Percentiles rank a stretch among this genome's conserved stretches.
These are phyloP conservation scores for Phortica okadai DNA, from an alignment of 2,888 invertebrate species.

Conservation along the genomic window DNA sequence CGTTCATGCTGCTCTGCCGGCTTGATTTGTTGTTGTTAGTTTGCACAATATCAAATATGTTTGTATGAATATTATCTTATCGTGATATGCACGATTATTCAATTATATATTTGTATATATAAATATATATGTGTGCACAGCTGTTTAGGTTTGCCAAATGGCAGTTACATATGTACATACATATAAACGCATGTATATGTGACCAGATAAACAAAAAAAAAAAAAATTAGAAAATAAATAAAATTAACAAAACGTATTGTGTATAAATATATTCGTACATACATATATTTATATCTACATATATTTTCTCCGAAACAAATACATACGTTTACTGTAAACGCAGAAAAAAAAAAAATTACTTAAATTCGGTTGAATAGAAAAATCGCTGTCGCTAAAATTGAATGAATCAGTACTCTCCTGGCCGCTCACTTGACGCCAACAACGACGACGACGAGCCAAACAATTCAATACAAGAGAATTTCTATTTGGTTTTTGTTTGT, in stretches of 20 bases:
- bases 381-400: constrained; percentile 13
- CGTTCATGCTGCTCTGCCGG: not conserved
- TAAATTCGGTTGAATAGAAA: not conserved
- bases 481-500: not conserved
- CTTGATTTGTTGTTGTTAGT: not conserved
- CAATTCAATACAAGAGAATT: not conserved
- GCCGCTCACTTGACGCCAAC: constrained; percentile 14
- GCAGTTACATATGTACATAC: too few relatives aligned
- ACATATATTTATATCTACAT: not conserved
- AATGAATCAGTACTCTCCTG: constrained; percentile 19
- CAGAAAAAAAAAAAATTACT: not conserved
- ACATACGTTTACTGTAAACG: not conserved
- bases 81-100: not conserved
- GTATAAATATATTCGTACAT: not conserved
- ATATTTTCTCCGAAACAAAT: constrained; percentile 8
- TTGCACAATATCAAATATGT: too few relatives aligned
- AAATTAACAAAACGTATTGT: not conserved
- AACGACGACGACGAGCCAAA: too few relatives aligned
- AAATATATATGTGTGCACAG: not conserved
- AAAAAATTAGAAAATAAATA: too few relatives aligned
- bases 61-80: constrained; percentile 2
- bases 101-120: not conserved
- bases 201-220: too few relatives aligned
- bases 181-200: too few relatives aligned
- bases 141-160: too few relatives aligned